These are phyloP conservation scores for Pentamera pediparva DNA, from an alignment of 53 echinoderm and acorn worm genomes.

Conservation along the genomic window DNA sequence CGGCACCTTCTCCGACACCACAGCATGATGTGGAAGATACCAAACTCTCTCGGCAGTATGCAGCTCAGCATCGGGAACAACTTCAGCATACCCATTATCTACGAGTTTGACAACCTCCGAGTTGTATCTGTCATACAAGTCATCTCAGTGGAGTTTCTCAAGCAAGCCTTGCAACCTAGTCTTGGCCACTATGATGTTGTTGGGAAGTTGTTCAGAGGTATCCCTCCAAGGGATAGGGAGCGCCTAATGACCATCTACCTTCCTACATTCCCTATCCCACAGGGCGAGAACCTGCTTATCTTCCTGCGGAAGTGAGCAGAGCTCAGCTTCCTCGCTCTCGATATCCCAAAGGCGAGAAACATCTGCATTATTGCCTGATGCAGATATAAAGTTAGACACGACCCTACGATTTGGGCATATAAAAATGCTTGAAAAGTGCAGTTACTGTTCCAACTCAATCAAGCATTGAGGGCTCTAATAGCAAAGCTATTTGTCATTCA, in stretches of 20 bases:
- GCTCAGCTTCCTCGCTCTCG: constrained; percentile 30
- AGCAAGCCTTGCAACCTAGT: constrained; percentile 21
- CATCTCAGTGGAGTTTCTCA: background rate
- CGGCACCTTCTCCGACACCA: constrained; percentile 19
- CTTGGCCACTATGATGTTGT: constrained; percentile 35
- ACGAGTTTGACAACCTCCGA: constrained; percentile 17
- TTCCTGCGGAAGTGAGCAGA: constrained; percentile 22
- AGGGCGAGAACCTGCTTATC: constrained; percentile 22
- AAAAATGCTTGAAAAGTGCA: too few relatives aligned
- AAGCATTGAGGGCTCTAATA: too few relatives aligned
- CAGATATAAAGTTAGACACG: constrained; percentile 35
- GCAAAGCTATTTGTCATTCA: too few relatives aligned
- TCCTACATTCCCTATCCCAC: constrained; percentile 36
- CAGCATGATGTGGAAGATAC: constrained; percentile 48
- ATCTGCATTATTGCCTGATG: background rate
- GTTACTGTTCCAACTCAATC: too few relatives aligned
- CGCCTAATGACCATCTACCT: constrained; percentile 40
- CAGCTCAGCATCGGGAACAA: constrained; percentile 26
- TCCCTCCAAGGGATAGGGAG: constrained; percentile 45
- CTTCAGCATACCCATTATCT: constrained; percentile 35
- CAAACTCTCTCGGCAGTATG: constrained; percentile 21
- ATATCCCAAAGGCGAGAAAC: constrained; percentile 42
- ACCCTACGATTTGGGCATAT: constrained; percentile 31
- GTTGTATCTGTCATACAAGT: constrained; percentile 21
- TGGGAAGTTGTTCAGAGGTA: constrained; percentile 21